These are phyloP conservation scores for Yponomeuta cagnagella DNA, from an alignment of 2,888 invertebrate species.

Conservation along the genomic window DNA sequence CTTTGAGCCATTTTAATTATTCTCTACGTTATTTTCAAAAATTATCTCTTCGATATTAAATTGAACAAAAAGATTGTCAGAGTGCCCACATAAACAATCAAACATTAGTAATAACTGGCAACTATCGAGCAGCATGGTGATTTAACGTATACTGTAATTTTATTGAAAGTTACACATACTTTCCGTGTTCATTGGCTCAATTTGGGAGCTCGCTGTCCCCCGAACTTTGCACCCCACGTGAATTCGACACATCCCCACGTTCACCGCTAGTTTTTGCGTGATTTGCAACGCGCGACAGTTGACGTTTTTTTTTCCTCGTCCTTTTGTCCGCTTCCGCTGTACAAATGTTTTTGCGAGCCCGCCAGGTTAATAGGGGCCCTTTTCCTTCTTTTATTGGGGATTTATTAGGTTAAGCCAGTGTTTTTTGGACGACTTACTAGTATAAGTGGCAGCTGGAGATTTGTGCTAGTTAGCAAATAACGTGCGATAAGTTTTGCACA, in stretches of 20 bases:
- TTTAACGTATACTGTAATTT: no score
- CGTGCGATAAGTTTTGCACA: not conserved
- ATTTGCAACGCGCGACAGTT: constrained; percentile 21
- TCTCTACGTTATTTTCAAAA: no score
- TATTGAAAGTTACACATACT: no score
- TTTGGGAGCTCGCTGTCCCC: not conserved
- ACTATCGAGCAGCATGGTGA: no score
- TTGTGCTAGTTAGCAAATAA: not conserved
- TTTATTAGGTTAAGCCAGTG: constrained; percentile 10
- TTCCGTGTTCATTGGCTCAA: not conserved
- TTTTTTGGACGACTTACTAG: not conserved
- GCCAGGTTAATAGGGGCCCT: constrained; percentile 12
- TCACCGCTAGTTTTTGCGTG: constrained; percentile 22
- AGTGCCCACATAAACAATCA: no score
- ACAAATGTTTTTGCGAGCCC: constrained; percentile 28
- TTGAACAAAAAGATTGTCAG: no score
- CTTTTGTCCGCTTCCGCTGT: not conserved
- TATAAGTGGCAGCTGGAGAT: not conserved
- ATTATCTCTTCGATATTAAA: no score
- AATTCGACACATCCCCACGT: constrained; percentile 4
- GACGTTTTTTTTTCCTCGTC: constrained; percentile 19
- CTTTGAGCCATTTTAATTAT: no score
- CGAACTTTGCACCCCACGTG: not conserved
- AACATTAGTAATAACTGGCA: no score
- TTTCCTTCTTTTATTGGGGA: constrained; percentile 11